A percentile compares a stretch with the other conserved stretches of the same genome.
Conservation (phyloP, 2,888 invertebrate species). For the Parochlus steinenii region DNA sequence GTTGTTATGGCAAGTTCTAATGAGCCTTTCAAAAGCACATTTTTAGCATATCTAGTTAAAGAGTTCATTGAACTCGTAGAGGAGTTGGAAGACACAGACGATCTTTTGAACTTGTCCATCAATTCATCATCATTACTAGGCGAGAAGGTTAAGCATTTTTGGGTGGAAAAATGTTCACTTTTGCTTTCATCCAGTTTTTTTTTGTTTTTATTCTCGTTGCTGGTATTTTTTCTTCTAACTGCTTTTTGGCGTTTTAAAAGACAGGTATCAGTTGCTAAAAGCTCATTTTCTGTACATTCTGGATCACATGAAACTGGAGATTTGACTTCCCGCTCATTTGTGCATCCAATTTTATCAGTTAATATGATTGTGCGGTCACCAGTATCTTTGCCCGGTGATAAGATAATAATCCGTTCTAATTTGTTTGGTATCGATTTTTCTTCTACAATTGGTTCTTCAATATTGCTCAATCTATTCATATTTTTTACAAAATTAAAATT, state of each 20-base stretch:
- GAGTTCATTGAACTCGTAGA: conserved; percentile 3
- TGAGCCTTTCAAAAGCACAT: conserved; percentile 31
- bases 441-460: conserved; percentile 8
- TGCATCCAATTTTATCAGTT: conserved; percentile 8
- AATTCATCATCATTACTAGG: conserved; percentile 6
- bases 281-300: background rate
- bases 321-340: conserved; percentile 23
- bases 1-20: conserved; percentile 44
- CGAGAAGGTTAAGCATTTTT: conserved; percentile 10
- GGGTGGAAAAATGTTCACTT: conserved; percentile 3
- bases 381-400: too few species aligned
- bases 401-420: too few species aligned
- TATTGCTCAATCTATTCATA: conserved; percentile 24
- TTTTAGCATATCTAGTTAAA: conserved; percentile 3
- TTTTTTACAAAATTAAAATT: conserved; percentile 21
- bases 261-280: conserved; percentile 15
- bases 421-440: conserved; percentile 11
- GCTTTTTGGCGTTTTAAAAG: conserved; percentile 24
- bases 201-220: conserved; percentile 10
- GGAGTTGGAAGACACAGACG: conserved; percentile 8
- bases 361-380: conserved; percentile 14
- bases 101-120: conserved; percentile 6
- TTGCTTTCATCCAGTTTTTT: conserved; percentile 6
- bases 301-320: conserved; percentile 17
- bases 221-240: conserved; percentile 22